phyloP scores from a whole-genome alignment of 1,140 invertebrate species.

The Drosophila tropicalis region DNA sequence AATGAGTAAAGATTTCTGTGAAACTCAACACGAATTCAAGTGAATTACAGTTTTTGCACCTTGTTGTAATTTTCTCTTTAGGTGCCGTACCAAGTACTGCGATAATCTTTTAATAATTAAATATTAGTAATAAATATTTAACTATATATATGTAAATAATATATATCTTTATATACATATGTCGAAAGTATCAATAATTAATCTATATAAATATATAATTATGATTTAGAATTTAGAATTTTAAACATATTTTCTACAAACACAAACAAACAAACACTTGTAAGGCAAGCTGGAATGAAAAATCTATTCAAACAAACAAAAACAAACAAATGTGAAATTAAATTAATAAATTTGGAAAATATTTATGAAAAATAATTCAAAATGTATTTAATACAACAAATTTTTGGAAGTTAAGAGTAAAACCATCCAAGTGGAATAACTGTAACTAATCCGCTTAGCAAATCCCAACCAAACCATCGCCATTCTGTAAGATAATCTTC shows the following conservation, averaged over 20 bases:
- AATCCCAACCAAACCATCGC: neutral
- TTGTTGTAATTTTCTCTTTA: constrained; percentile 22
- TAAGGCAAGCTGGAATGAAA: constrained; percentile 21
- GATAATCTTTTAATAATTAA: constrained; percentile 37
- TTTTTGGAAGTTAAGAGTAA: neutral
- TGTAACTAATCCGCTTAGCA: constrained; percentile 68
- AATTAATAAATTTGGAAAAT: constrained; percentile 52
- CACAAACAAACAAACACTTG: constrained; percentile 16
- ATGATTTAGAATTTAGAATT: constrained; percentile 38
- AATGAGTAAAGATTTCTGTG: neutral
- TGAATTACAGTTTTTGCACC: constrained; percentile 49
- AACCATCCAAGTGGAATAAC: constrained; percentile 57
- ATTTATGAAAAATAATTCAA: constrained; percentile 49
- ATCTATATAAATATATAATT: constrained; percentile 43
- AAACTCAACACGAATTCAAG: constrained; percentile 16
- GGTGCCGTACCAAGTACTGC: constrained; percentile 74
- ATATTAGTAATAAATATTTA: constrained; percentile 34
- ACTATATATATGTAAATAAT: constrained; percentile 42
- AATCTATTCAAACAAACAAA: constrained; percentile 24
- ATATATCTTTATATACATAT: constrained; percentile 53
- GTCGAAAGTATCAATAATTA: constrained; percentile 57
- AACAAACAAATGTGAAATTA: constrained; percentile 50
- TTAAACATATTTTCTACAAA: constrained; percentile 58
- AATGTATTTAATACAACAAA: constrained; percentile 26
- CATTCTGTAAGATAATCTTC: neutral